Conservation (phyloP, 2,797 vertebrate genomes). For the Ibycter americanus region DNA sequence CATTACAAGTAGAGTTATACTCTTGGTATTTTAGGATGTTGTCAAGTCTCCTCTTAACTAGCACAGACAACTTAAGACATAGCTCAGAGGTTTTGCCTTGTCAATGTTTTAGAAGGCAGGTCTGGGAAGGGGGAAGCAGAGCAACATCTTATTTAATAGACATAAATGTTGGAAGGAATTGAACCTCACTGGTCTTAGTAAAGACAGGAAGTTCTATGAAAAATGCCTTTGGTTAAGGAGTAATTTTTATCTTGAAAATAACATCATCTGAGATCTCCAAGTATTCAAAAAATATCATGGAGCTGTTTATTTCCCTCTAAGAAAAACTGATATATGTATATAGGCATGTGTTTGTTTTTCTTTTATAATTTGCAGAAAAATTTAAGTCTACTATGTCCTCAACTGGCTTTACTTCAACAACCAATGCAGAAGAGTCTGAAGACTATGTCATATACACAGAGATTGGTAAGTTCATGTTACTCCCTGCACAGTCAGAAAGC, state of each 20-base stretch:
- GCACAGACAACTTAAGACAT: background rate
- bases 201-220: background rate
- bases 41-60: background rate
- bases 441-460: conserved; percentile 15
- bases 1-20: background rate
- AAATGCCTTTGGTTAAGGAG: background rate
- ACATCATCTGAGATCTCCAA: background rate
- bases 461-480: conserved; percentile 19
- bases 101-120: background rate
- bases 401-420: background rate
- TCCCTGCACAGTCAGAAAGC: background rate
- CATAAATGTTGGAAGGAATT: background rate
- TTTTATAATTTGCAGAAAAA: conserved; percentile 41
- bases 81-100: too few relatives aligned
- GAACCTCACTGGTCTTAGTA: background rate
- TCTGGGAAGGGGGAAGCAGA: background rate
- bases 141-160: background rate
- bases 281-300: background rate
- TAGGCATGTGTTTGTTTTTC: background rate
- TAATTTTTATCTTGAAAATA: background rate
- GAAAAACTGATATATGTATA: background rate
- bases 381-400: background rate
- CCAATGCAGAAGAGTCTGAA: background rate
- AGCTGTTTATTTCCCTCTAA: background rate
- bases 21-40: background rate